Percentiles rank a stretch among this genome's conserved stretches.
phyloP scores from a whole-genome alignment of 2,113 vertebrate species.

The Glareola pratincola region DNA sequence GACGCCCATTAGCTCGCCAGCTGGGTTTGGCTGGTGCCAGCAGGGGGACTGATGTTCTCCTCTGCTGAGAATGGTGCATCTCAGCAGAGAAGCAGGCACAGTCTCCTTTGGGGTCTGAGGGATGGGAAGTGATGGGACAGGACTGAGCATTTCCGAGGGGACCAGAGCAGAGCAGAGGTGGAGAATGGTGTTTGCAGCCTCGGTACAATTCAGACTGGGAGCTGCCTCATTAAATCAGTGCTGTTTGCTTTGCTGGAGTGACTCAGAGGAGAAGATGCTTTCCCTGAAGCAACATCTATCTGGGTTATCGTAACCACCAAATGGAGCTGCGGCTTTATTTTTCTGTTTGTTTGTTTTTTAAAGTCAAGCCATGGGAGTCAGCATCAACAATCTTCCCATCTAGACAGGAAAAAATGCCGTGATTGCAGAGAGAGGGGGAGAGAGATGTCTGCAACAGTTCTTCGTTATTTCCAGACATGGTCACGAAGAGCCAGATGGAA shows the following conservation, averaged over 20 bases:
- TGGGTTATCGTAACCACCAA: neutral
- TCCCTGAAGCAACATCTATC: neutral
- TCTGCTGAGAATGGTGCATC: neutral
- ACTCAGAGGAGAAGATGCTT: neutral
- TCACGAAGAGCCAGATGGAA: conserved; percentile 24
- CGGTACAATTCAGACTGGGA: neutral
- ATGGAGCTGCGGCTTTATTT: neutral
- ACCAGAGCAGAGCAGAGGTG: neutral
- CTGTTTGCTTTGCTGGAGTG: neutral
- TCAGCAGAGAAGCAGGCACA: neutral
- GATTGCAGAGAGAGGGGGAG: neutral
- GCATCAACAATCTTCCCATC: neutral
- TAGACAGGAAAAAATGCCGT: conserved; percentile 9
- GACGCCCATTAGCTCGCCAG: neutral
- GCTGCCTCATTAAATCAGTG: neutral
- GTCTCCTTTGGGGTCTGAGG: neutral
- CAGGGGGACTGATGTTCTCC: fast-evolving
- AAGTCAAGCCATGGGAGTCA: neutral
- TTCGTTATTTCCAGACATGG: conserved; percentile 1
- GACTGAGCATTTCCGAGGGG: neutral
- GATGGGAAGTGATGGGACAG: neutral
- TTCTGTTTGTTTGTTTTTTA: conserved; percentile 21
- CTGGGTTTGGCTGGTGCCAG: neutral
- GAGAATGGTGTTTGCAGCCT: neutral
- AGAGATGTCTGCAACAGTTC: conserved; percentile 14